Evolutionary conservation across 2,797 vertebrate species (phyloP).

Genomic region (Ctenosaura bakeri): DNA sequence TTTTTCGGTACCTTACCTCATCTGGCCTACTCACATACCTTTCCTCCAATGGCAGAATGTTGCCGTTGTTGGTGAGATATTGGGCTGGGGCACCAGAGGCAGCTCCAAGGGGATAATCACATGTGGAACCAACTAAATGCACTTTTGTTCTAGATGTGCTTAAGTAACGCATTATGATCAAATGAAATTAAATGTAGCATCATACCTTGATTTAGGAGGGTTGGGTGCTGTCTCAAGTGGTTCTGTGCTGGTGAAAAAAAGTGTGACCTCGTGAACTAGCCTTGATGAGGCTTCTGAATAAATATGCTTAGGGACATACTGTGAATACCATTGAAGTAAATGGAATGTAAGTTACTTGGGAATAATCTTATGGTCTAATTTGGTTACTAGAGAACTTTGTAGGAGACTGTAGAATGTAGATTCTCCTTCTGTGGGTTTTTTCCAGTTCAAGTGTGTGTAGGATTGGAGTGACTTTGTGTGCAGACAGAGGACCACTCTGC

Average conservation of each 20-base stretch:
- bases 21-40: neutral
- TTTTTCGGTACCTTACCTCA: neutral
- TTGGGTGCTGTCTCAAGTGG: too few relatives aligned
- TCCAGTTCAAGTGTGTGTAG: neutral
- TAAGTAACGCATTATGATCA: too few relatives aligned
- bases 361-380: neutral
- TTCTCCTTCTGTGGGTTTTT: neutral
- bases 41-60: neutral
- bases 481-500: neutral
- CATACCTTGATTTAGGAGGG: too few relatives aligned
- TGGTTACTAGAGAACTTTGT: neutral
- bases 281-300: conserved; percentile 2
- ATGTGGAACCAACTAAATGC: neutral
- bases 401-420: neutral
- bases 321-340: conserved; percentile 1
- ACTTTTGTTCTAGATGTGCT: too few relatives aligned
- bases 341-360: neutral
- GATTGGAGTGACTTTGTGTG: neutral
- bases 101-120: neutral
- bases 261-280: neutral
- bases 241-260: neutral
- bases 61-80: too few relatives aligned
- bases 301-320: neutral
- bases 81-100: too few relatives aligned
- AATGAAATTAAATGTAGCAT: too few relatives aligned